These are phyloP conservation scores for Leptothorax acervorum DNA, from an alignment of 2,888 invertebrate genomes.

Conservation along the genomic window DNA sequence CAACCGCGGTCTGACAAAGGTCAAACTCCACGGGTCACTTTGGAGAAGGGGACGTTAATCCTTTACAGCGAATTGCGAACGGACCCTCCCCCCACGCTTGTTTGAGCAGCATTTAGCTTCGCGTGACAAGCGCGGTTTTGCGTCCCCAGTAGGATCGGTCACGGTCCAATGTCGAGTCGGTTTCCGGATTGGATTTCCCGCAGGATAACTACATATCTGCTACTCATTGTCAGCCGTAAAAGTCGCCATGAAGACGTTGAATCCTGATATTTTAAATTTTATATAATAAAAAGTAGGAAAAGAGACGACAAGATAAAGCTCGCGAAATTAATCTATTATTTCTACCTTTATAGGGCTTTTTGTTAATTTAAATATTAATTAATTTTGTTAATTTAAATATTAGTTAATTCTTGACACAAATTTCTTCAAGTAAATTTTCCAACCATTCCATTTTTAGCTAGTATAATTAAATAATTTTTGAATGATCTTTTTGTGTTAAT, in stretches of 20 bases:
- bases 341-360: not conserved
- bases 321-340: not conserved
- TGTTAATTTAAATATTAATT: not conserved
- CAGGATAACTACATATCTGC: slow-evolving; percentile 39
- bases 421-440: not conserved
- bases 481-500: not conserved
- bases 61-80: slow-evolving; percentile 44
- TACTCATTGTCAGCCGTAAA: slow-evolving; percentile 8
- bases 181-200: slow-evolving; percentile 46
- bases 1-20: slow-evolving; percentile 19
- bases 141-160: slow-evolving; percentile 53
- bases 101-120: slow-evolving; percentile 52
- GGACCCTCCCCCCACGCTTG: not conserved
- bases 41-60: slow-evolving; percentile 42
- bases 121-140: slow-evolving; percentile 55
- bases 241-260: slow-evolving; percentile 9
- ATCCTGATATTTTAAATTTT: slow-evolving; percentile 8
- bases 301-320: not conserved
- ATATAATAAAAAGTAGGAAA: not conserved
- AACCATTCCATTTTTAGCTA: not conserved
- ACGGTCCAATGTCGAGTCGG: slow-evolving; percentile 46
- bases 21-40: slow-evolving; percentile 32
- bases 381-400: not conserved
- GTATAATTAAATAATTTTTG: not conserved
- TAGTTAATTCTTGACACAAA: not conserved